phyloP scores from a whole-genome alignment of 2,113 vertebrate genomes.

The Gobiocypris rarus region DNA sequence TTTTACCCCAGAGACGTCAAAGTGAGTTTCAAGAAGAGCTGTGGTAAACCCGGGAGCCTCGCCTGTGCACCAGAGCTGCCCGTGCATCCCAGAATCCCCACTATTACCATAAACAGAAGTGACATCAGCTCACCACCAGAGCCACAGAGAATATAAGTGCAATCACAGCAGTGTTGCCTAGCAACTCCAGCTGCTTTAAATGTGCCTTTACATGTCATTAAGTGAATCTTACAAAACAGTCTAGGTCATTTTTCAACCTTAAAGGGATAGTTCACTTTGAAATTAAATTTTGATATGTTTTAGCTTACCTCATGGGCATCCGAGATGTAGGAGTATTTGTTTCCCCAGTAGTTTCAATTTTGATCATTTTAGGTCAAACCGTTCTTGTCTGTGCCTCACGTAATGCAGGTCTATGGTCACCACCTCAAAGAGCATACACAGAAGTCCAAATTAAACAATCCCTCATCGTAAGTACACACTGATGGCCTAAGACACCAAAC shows the following conservation, averaged over 20 bases:
- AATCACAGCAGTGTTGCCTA: not conserved
- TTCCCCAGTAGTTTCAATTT: too few species aligned
- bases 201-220: not conserved
- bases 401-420: too few species aligned
- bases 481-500: too few species aligned
- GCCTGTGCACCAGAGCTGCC: constrained; percentile 1
- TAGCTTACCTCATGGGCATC: too few species aligned
- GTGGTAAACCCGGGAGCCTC: constrained; percentile 43
- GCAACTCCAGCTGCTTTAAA: not conserved
- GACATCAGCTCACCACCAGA: constrained; percentile 14
- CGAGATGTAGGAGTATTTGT: too few species aligned
- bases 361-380: too few species aligned
- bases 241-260: not conserved
- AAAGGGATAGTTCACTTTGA: too few species aligned
- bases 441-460: too few species aligned
- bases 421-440: too few species aligned
- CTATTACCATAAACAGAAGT: constrained; percentile 33
- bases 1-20: constrained; percentile 72
- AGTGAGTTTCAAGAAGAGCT: constrained; percentile 68
- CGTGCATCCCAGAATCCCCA: constrained; percentile 27
- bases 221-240: not conserved
- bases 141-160: constrained; percentile 9
- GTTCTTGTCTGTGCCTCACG: too few species aligned
- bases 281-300: too few species aligned
- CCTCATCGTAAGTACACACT: too few species aligned